Base-by-base conservation (phyloP, 1,140 invertebrate species). In the Battus philenor region DNA sequence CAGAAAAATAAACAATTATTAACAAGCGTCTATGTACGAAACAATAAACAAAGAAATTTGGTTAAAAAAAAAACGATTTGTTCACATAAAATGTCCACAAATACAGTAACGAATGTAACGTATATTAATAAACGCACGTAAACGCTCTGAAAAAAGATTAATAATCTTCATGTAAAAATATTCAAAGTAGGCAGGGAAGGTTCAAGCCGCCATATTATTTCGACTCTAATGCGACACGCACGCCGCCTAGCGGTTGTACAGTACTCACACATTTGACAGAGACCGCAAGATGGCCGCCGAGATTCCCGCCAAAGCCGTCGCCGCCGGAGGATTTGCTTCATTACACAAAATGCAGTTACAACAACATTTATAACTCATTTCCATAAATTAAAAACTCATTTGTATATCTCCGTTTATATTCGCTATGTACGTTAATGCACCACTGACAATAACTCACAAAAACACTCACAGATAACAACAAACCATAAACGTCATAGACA, bases 121-220 rank as follows among this genome's bases (percentile, higher is more conserved):
- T n/a, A n/a, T n/a, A n/a, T n/a, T n/a, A n/a, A 20, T 20, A 20
- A 6, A 20, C 6, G 18, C 2, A 20, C 2, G 18, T 3, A 20
- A 20, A 20, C 2, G 18, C 18, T 3, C 6, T 20, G 18, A 26
- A 24, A 34, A 62, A 43, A 18, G 18, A 51, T 46, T 54, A 24
- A 24, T 50, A 18, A 45, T 59, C 41, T 51, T 49, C 46, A 82
- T 82, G 78, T 65, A 69, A 82, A 82, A 77, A 77, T 82, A 82
- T 82, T 79, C 75, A 77, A 73, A 75, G 48, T 49, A 27, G 43
- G 48, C 44, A 48, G 54, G 56, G 49, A 39, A 47, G 53, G 56
- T 54, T 56, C 46, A 50, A 47, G 58, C 68, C 48, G 72, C 73
- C 73, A 81, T 77, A 70, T 70, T 76, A 65, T 59, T 67, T 62